Conservation (phyloP, 1,140 invertebrate species). For the Trinorchestia longiramus region DNA sequence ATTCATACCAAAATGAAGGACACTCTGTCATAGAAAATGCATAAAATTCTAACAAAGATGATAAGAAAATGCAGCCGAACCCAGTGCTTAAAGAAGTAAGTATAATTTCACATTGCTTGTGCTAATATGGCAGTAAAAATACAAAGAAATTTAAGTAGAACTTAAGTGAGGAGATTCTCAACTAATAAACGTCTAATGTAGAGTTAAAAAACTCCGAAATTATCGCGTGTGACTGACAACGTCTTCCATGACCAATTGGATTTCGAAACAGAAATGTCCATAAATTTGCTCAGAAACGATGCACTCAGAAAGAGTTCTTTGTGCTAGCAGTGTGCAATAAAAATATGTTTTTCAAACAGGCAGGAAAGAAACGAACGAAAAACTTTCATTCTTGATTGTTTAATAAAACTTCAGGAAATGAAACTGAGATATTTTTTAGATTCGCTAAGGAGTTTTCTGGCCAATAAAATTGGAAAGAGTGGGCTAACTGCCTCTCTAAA, state of each 20-base stretch:
- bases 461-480: background rate
- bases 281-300: background rate
- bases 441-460: background rate
- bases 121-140: background rate
- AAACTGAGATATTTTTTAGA: background rate
- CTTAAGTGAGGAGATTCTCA: background rate
- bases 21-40: too few relatives aligned
- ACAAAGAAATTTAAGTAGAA: background rate
- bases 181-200: background rate
- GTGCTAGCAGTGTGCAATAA: background rate
- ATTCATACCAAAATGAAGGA: too few relatives aligned
- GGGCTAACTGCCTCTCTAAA: too few relatives aligned
- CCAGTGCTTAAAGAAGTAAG: background rate
- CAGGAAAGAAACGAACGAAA: background rate
- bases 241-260: background rate
- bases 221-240: background rate
- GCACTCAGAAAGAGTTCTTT: background rate
- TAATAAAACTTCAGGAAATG: background rate
- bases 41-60: too few relatives aligned
- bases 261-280: background rate
- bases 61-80: too few relatives aligned
- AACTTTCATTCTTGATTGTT: background rate
- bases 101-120: background rate
- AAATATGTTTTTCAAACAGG: background rate
- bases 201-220: background rate